These are phyloP conservation scores for Trinectes maculatus DNA, from an alignment of 2,113 vertebrate genomes.

Conservation along the genomic window DNA sequence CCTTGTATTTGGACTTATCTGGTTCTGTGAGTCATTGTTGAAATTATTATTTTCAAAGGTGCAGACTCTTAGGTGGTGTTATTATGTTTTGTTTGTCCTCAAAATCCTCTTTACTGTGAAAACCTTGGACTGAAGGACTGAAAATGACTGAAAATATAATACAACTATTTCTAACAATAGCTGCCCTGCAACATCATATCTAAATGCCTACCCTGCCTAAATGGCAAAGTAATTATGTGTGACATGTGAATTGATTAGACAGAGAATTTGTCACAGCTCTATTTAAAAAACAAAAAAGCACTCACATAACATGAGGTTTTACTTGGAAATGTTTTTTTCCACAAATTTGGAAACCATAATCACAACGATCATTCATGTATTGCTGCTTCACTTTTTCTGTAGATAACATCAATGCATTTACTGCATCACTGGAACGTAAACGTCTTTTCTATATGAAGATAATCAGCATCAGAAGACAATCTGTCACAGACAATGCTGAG, in stretches of 20 bases:
- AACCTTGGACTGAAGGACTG: background rate
- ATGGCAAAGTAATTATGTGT: background rate
- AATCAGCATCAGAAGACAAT: slow-evolving; percentile 7
- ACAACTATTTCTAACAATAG: background rate
- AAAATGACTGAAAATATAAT: too few relatives aligned
- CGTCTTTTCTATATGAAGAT: slow-evolving; percentile 4
- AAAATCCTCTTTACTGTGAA: background rate
- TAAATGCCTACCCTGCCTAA: background rate
- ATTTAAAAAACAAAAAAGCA: background rate
- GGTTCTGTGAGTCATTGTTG: background rate
- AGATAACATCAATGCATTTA: slow-evolving; percentile 10
- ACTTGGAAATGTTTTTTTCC: background rate
- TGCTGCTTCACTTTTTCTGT: slow-evolving; percentile 4
- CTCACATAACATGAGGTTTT: slow-evolving; percentile 16
- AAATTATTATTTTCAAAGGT: background rate
- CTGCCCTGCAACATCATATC: background rate
- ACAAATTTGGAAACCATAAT: background rate
- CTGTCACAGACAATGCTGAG: background rate
- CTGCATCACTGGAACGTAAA: background rate
- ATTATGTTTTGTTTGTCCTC: background rate
- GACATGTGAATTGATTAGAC: slow-evolving; percentile 18
- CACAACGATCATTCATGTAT: slow-evolving; percentile 1
- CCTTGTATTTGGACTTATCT: background rate
- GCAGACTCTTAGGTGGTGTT: background rate
- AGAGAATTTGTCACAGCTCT: slow-evolving; percentile 8